Percentiles rank a stretch among this genome's conserved stretches.
These are phyloP conservation scores for Alloscopus bannaensis DNA, from an alignment of 2,888 invertebrate species.

Conservation along the genomic window DNA sequence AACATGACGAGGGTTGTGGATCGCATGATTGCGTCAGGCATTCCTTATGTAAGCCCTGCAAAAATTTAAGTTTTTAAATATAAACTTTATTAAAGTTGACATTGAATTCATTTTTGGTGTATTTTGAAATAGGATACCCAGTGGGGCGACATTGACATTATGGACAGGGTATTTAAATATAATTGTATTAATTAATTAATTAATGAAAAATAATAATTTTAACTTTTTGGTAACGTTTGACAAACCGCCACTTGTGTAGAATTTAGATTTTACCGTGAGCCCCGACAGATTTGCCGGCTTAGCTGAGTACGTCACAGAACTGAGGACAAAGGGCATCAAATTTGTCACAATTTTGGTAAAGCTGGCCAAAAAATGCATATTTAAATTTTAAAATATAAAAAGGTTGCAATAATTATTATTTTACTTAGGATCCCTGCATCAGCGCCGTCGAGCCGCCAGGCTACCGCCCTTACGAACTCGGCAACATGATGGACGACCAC, in stretches of 20 bases:
- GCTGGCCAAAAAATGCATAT: no score
- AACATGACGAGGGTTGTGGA: constrained; percentile 82
- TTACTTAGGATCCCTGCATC: constrained; percentile 27
- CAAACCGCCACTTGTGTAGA: constrained; percentile 75
- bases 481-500: constrained; percentile 58
- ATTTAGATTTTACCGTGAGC: constrained; percentile 32
- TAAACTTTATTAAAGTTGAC: no score
- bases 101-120: no score
- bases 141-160: constrained; percentile 82
- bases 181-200: neutral
- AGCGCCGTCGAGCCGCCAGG: constrained; percentile 11
- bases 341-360: constrained; percentile 45
- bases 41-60: no score
- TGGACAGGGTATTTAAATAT: constrained; percentile 78
- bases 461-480: constrained; percentile 42
- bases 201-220: neutral
- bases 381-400: no score
- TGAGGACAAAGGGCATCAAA: constrained; percentile 30
- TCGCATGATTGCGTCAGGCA: constrained; percentile 82
- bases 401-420: no score
- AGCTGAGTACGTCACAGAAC: constrained; percentile 18
- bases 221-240: constrained; percentile 74
- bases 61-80: no score
- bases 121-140: constrained; percentile 57
- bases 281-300: constrained; percentile 28